A percentile compares a stretch with the other conserved stretches of the same genome.
phyloP scores from a whole-genome alignment of 2,888 invertebrate species.

The Oscheius myriophilus region DNA sequence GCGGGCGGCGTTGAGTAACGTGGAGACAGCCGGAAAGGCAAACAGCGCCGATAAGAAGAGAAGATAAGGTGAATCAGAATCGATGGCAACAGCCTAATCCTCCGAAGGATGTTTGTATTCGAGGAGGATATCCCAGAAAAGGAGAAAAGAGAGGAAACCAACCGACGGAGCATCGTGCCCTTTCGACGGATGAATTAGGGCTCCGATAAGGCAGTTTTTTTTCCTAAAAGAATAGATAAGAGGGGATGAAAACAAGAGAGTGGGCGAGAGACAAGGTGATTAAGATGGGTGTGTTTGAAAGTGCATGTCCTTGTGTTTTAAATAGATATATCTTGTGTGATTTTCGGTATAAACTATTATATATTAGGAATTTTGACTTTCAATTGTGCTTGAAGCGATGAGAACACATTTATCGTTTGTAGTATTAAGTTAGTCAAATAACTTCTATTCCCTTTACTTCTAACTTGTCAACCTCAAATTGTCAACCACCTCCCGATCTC shows the following conservation, averaged over 20 bases:
- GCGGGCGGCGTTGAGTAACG: conserved; percentile 25
- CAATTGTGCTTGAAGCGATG: too few species aligned
- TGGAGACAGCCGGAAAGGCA: conserved; percentile 29
- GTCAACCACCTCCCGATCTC: too few species aligned
- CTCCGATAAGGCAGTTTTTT: background rate
- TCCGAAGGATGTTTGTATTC: background rate
- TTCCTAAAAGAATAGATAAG: background rate
- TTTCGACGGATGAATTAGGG: background rate
- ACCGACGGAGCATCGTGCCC: conserved; percentile 14
- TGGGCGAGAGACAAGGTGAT: background rate
- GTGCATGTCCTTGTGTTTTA: too few species aligned
- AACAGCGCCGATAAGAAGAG: conserved; percentile 19
- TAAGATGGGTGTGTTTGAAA: too few species aligned
- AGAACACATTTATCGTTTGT: too few species aligned
- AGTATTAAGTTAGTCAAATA: too few species aligned
- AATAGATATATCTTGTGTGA: too few species aligned
- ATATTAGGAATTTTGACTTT: too few species aligned
- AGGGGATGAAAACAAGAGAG: background rate
- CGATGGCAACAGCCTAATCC: conserved; percentile 12
- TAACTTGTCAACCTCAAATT: too few species aligned
- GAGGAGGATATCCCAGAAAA: background rate
- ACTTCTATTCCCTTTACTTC: too few species aligned
- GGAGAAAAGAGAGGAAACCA: background rate
- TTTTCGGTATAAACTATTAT: too few species aligned
- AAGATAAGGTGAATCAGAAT: conserved; percentile 15